A percentile compares a stretch with the other conserved stretches of the same genome.
These are phyloP conservation scores for Drosophila oshimai DNA, from an alignment of 1,140 invertebrate genomes.

Conservation along the genomic window DNA sequence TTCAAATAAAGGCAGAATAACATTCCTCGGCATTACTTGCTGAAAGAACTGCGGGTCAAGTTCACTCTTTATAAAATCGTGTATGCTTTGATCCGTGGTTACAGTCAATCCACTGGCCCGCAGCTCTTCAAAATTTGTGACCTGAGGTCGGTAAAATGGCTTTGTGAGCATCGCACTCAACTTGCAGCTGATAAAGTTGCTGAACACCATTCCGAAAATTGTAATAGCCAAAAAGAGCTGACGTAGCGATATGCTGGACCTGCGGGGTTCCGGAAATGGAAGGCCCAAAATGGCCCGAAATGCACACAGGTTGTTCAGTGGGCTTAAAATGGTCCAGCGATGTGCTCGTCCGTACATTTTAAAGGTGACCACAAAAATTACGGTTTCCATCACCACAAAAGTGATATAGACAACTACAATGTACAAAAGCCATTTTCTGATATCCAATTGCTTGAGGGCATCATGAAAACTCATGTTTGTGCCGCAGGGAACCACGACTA, in stretches of 20 bases:
- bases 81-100: neutral
- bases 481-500: constrained; percentile 29
- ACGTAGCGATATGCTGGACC: neutral
- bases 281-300: constrained; percentile 35
- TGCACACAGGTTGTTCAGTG: constrained; percentile 21
- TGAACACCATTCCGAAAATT: constrained; percentile 27
- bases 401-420: constrained; percentile 2
- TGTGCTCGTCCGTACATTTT: neutral
- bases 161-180: constrained; percentile 35
- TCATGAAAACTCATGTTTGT: neutral
- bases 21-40: neutral
- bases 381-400: constrained; percentile 15
- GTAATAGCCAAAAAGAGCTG: constrained; percentile 29
- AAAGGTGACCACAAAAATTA: neutral
- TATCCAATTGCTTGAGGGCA: neutral
- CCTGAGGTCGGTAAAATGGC: neutral
- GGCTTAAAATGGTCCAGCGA: neutral
- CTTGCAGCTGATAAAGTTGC: constrained; percentile 22
- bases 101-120: constrained; percentile 19
- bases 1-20: neutral
- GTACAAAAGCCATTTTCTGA: neutral
- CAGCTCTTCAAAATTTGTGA: constrained; percentile 24
- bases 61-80: neutral
- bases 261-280: neutral
- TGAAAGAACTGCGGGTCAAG: neutral